Conservation (phyloP, 2,888 invertebrate genomes). For the Lochmaea crataegi region DNA sequence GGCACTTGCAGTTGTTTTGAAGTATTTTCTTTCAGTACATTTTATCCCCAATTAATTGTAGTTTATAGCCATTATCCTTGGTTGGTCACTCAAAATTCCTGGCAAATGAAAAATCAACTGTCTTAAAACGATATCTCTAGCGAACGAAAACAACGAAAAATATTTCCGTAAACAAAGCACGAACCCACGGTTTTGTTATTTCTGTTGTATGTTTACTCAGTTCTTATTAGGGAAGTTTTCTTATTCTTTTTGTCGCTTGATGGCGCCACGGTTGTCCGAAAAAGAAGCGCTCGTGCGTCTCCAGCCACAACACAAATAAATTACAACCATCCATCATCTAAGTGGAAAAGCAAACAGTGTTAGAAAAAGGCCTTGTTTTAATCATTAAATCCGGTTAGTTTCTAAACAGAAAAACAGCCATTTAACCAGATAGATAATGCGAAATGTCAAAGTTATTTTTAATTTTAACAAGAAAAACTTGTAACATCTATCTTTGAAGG, state of each 20-base stretch:
- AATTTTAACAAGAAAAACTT: neutral
- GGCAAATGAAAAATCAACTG: neutral
- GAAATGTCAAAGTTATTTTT: neutral
- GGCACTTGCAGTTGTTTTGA: too few relatives aligned
- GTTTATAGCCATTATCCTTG: neutral
- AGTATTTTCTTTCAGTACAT: too few relatives aligned
- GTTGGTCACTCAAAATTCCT: neutral
- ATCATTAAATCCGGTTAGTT: constrained; percentile 18
- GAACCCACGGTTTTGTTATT: constrained; percentile 16
- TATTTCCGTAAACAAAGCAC: constrained; percentile 23
- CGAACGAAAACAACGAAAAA: constrained; percentile 18
- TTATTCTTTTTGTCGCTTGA: constrained; percentile 20
- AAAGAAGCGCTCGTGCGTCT: constrained; percentile 32
- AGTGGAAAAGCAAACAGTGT: constrained; percentile 39
- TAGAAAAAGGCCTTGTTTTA: constrained; percentile 36
- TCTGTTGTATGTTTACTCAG: constrained; percentile 25
- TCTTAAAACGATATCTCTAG: neutral
- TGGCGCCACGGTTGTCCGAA: constrained; percentile 33
- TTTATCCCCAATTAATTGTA: neutral
- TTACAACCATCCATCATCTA: constrained; percentile 39
- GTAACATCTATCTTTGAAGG: neutral
- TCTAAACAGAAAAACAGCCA: neutral
- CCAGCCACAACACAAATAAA: constrained; percentile 29
- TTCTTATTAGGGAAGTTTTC: constrained; percentile 31
- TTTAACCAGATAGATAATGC: neutral